Percentiles rank a stretch among this genome's conserved stretches.
Evolutionary conservation across 2,888 invertebrate genomes (phyloP).

Genomic region (Chloroclystis v-ata): DNA sequence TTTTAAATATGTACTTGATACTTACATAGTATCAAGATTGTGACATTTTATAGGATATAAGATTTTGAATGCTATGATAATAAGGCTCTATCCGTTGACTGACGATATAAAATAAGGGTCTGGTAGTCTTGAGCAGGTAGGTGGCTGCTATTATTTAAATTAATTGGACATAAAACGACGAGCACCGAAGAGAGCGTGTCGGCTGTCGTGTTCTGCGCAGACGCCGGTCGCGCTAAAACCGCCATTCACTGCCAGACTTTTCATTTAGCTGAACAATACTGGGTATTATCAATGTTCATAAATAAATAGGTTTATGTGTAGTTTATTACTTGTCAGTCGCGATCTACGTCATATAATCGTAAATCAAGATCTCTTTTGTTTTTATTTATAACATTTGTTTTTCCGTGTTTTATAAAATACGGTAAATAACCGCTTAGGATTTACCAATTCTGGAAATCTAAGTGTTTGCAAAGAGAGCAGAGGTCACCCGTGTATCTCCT

Average conservation of each 20-base stretch:
- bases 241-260: conserved; percentile 38
- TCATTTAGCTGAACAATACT: conserved; percentile 27
- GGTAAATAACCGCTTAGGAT: no score
- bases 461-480: no score
- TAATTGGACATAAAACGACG: conserved; percentile 73
- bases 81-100: conserved; percentile 22
- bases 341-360: neutral
- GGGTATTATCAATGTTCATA: conserved; percentile 28
- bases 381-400: no score
- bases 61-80: conserved; percentile 20
- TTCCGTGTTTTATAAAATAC: no score
- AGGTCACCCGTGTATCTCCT: neutral
- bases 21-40: conserved; percentile 3
- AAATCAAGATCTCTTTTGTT: no score
- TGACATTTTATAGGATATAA: conserved; percentile 8
- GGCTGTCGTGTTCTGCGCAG: conserved; percentile 48
- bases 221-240: conserved; percentile 40
- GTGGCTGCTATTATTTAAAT: conserved; percentile 73
- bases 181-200: conserved; percentile 57
- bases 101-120: conserved; percentile 40
- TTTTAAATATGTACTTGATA: neutral
- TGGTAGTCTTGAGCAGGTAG: conserved; percentile 56
- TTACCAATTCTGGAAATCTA: no score
- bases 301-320: conserved; percentile 9
- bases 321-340: neutral